Conservation (phyloP, 2,797 vertebrate species). For the Gymnopithys bicolor region DNA sequence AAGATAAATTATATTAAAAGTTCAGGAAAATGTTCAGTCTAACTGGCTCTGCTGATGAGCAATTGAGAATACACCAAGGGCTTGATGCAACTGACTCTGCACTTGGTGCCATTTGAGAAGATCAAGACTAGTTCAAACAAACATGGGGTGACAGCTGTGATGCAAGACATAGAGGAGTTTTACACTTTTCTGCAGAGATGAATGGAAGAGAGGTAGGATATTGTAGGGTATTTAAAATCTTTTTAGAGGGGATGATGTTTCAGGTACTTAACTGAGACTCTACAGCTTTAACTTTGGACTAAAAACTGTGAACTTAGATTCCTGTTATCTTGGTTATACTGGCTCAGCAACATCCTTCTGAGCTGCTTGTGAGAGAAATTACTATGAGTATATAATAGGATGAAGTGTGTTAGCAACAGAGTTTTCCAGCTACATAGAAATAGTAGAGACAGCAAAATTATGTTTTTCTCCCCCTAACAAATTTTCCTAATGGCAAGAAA, state of each 20-base stretch:
- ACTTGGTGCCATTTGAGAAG: not conserved
- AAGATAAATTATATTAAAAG: not conserved
- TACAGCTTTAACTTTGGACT: not conserved
- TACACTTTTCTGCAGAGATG: not conserved
- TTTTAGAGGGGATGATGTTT: fast-evolving
- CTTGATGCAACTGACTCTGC: not conserved
- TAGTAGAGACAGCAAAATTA: not conserved
- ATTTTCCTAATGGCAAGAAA: not conserved
- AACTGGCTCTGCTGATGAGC: not conserved
- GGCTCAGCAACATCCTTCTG: not conserved
- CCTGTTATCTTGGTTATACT: not conserved
- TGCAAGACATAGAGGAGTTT: not conserved
- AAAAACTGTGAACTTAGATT: not conserved
- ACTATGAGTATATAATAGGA: not conserved
- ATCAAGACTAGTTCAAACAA: not conserved
- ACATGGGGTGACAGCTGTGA: not conserved
- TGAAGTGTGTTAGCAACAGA: not conserved
- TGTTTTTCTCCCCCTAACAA: not conserved
- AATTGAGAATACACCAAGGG: not conserved
- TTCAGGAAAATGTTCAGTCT: not conserved
- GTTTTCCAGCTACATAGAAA: not conserved
- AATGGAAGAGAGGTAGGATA: not conserved
- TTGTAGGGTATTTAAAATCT: not conserved
- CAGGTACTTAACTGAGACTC: not conserved
- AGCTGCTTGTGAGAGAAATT: not conserved